Conservation (phyloP, 2,888 invertebrate genomes). For the Eristalis tenax region DNA sequence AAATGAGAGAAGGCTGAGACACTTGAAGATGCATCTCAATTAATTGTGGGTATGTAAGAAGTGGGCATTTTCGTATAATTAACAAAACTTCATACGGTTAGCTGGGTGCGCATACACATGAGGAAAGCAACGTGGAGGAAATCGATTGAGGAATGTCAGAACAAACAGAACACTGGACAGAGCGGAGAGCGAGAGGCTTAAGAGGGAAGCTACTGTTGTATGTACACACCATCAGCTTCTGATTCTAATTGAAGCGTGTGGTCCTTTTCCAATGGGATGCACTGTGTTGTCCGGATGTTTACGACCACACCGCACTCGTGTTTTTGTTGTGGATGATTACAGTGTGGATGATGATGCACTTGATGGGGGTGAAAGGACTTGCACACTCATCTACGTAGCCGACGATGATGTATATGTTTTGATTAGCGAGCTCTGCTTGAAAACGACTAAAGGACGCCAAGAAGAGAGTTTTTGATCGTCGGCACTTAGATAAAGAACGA, state of each 20-base stretch:
- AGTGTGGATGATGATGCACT: conserved; percentile 52
- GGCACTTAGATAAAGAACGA: conserved; percentile 10
- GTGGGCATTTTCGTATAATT: conserved; percentile 65
- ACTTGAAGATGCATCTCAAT: conserved; percentile 70
- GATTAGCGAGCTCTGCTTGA: conserved; percentile 45
- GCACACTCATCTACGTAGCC: conserved; percentile 17
- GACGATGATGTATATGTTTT: conserved; percentile 37
- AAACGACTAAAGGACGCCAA: conserved; percentile 8
- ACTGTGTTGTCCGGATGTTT: conserved; percentile 61
- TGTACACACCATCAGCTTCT: conserved; percentile 50
- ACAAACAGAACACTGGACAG: conserved; percentile 38
- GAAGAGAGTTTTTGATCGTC: conserved; percentile 31
- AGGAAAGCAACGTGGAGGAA: conserved; percentile 17
- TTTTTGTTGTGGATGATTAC: conserved; percentile 56
- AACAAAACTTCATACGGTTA: conserved; percentile 45
- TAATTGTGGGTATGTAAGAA: conserved; percentile 63
- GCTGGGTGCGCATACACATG: not conserved
- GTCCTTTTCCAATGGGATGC: conserved; percentile 44
- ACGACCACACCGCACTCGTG: conserved; percentile 66
- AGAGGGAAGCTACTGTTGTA: conserved; percentile 54
- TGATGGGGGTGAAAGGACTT: conserved; percentile 26
- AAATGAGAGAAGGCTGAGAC: conserved; percentile 26
- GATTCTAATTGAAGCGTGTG: conserved; percentile 68
- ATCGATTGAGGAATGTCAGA: conserved; percentile 56
- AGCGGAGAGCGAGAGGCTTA: conserved; percentile 31